phyloP scores from a whole-genome alignment of 2,113 vertebrate genomes.

The Passer montanus region DNA sequence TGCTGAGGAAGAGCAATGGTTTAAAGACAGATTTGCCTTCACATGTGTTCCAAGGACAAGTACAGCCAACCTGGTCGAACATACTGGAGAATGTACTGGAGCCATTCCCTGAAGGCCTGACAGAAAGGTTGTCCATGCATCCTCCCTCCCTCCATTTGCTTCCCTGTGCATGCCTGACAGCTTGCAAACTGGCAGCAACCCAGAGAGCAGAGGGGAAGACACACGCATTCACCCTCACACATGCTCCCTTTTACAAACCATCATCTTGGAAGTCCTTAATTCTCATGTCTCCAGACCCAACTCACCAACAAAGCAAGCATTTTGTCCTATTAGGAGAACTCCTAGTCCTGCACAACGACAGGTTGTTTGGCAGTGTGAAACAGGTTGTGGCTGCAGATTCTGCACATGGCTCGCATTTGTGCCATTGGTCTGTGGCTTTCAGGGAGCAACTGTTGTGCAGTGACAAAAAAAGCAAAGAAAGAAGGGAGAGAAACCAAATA shows the following conservation, averaged over 20 bases:
- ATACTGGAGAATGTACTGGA: neutral
- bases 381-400: neutral
- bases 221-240: neutral
- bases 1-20: neutral
- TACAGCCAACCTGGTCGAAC: neutral
- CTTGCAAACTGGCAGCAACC: slow-evolving; percentile 43
- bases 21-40: neutral
- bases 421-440: neutral
- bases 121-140: neutral
- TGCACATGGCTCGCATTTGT: neutral
- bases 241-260: neutral
- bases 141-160: neutral
- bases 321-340: neutral
- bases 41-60: neutral
- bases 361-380: neutral
- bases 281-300: neutral
- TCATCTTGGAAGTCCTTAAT: neutral
- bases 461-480: neutral
- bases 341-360: neutral
- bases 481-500: slow-evolving; percentile 34
- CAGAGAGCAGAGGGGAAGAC: slow-evolving; percentile 19
- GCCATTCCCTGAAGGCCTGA: slow-evolving; percentile 4
- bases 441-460: neutral
- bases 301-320: neutral
- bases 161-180: neutral